Conservation (phyloP, 2,888 invertebrate species). For the Elegia similella region DNA sequence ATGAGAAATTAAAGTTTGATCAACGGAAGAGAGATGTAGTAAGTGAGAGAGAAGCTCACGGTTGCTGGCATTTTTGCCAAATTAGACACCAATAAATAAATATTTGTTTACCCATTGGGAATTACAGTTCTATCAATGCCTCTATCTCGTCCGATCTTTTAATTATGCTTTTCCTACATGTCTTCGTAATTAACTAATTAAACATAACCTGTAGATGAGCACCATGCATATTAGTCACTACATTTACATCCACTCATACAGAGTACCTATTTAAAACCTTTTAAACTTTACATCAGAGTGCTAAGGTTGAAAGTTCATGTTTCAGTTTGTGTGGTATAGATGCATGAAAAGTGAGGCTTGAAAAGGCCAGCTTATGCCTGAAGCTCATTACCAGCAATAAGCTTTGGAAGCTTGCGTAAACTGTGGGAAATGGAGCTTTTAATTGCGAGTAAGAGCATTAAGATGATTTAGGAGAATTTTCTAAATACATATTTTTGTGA, state of each 20-base stretch:
- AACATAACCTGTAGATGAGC: not conserved
- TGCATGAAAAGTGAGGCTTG: slow-evolving; percentile 10
- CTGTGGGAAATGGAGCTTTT: not conserved
- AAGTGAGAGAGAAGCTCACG: no score
- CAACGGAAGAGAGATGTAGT: no score
- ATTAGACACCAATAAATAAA: no score
- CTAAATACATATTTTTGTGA: not conserved
- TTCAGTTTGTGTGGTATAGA: not conserved
- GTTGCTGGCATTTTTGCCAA: no score
- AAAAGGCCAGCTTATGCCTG: slow-evolving; percentile 7
- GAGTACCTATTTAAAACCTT: not conserved
- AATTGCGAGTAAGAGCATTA: not conserved
- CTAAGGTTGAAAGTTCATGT: not conserved
- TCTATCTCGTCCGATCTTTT: no score
- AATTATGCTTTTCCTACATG: no score
- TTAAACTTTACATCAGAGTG: not conserved
- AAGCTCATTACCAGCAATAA: slow-evolving; percentile 15
- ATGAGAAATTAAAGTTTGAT: no score
- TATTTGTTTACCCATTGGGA: no score
- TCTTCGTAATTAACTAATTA: no score
- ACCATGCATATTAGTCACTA: not conserved
- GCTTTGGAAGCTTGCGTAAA: slow-evolving; percentile 7
- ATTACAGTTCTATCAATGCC: no score
- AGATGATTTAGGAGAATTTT: not conserved
- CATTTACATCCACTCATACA: not conserved